Percentiles rank a stretch among this genome's conserved stretches.
These are phyloP conservation scores for Eudemis profundana DNA, from an alignment of 2,888 invertebrate species.

Conservation along the genomic window DNA sequence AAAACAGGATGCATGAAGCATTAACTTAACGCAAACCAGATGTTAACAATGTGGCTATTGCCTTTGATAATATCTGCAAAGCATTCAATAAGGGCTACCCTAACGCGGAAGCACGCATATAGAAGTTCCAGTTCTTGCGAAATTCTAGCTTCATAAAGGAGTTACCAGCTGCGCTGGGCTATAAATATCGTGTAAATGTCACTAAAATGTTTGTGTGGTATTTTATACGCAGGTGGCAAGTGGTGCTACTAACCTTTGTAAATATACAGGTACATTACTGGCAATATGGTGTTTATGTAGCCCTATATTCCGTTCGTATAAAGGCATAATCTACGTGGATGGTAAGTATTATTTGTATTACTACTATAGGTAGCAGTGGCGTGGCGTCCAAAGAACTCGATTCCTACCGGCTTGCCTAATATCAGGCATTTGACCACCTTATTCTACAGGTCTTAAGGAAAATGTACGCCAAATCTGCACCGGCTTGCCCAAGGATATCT, in stretches of 20 bases:
- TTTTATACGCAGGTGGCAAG: constrained; percentile 18
- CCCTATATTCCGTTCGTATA: no score
- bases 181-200: constrained; percentile 36
- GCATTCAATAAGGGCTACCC: constrained; percentile 5
- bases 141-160: constrained; percentile 9
- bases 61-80: constrained; percentile 9
- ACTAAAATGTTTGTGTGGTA: constrained; percentile 11
- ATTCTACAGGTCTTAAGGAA: no score
- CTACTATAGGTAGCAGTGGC: no score
- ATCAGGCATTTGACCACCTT: no score
- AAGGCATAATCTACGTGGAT: no score
- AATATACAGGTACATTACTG: neutral
- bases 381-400: no score
- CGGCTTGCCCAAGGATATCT: no score
- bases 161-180: constrained; percentile 16
- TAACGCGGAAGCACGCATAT: constrained; percentile 27
- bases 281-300: neutral
- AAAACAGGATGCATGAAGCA: constrained; percentile 21
- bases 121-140: constrained; percentile 25
- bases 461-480: no score
- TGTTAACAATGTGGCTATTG: constrained; percentile 2
- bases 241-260: constrained; percentile 11
- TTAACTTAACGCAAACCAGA: constrained; percentile 30
- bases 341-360: no score
- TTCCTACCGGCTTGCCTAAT: no score